phyloP scores from a whole-genome alignment of 2,888 invertebrate species.

The Saturnia pavonia region DNA sequence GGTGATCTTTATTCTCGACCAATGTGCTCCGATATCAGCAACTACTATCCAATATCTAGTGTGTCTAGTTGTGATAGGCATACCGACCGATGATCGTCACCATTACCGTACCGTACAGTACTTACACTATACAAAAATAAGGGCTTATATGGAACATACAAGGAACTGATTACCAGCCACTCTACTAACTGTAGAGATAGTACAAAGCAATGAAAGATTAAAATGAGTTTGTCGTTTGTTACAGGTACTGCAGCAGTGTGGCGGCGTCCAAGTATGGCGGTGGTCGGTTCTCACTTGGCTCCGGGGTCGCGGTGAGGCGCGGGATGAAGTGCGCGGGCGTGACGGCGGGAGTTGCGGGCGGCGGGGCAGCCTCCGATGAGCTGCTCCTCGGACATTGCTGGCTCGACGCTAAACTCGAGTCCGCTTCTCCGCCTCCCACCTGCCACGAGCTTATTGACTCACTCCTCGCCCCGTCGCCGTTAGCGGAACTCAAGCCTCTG shows the following conservation, averaged over 20 bases:
- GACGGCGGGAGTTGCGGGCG: slow-evolving; percentile 55
- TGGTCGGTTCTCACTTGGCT: slow-evolving; percentile 71
- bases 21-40: too few species aligned
- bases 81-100: too few species aligned
- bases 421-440: slow-evolving; percentile 63
- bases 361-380: slow-evolving; percentile 83
- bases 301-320: slow-evolving; percentile 73
- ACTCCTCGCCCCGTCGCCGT: slow-evolving; percentile 83
- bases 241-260: slow-evolving; percentile 75
- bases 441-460: slow-evolving; percentile 88
- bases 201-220: neutral
- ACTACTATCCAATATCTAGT: too few species aligned
- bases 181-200: neutral
- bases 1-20: too few species aligned
- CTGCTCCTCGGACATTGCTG: slow-evolving; percentile 88
- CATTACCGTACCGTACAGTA: too few species aligned
- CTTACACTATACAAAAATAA: neutral
- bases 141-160: neutral
- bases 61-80: too few species aligned
- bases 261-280: slow-evolving; percentile 80
- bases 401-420: slow-evolving; percentile 84
- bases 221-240: slow-evolving; percentile 40
- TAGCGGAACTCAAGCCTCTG: slow-evolving; percentile 90
- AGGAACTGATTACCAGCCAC: neutral
- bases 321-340: slow-evolving; percentile 83